Conservation (phyloP, 1,140 invertebrate species). For the Cotesia vestalis region DNA sequence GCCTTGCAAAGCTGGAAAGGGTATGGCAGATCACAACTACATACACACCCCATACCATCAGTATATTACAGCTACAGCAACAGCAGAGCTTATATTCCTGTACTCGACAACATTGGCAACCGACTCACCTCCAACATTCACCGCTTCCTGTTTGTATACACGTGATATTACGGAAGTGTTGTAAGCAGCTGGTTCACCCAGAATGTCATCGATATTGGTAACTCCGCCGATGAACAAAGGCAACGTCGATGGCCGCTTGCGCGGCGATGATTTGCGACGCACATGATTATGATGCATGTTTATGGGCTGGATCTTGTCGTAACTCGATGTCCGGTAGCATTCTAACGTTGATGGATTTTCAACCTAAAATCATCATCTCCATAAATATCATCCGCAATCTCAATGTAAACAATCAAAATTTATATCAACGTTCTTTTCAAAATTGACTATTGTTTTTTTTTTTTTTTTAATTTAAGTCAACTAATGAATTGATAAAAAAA, state of each 20-base stretch:
- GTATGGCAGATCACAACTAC: too few relatives aligned
- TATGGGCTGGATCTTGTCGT: constrained; percentile 70
- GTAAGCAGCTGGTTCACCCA: constrained; percentile 67
- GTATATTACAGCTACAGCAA: background rate
- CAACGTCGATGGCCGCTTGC: constrained; percentile 50
- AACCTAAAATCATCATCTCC: too few relatives aligned
- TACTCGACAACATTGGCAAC: background rate
- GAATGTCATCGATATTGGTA: constrained; percentile 84
- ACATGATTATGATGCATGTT: constrained; percentile 42
- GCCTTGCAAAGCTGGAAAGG: too few relatives aligned
- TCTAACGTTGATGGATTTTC: constrained; percentile 57
- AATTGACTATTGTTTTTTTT: too few relatives aligned
- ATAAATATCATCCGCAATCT: too few relatives aligned
- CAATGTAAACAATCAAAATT: too few relatives aligned
- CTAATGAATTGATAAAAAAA: too few relatives aligned
- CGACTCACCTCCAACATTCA: constrained; percentile 44
- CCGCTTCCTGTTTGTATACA: constrained; percentile 46
- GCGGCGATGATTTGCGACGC: constrained; percentile 49
- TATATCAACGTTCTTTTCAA: too few relatives aligned
- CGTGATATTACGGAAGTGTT: constrained; percentile 50
- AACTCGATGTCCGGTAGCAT: constrained; percentile 66
- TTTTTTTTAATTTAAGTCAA: too few relatives aligned
- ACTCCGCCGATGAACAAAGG: constrained; percentile 79
- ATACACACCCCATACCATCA: too few relatives aligned
- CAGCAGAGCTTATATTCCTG: background rate